Conservation (phyloP, 2,888 invertebrate genomes). For the Nezara viridula region DNA sequence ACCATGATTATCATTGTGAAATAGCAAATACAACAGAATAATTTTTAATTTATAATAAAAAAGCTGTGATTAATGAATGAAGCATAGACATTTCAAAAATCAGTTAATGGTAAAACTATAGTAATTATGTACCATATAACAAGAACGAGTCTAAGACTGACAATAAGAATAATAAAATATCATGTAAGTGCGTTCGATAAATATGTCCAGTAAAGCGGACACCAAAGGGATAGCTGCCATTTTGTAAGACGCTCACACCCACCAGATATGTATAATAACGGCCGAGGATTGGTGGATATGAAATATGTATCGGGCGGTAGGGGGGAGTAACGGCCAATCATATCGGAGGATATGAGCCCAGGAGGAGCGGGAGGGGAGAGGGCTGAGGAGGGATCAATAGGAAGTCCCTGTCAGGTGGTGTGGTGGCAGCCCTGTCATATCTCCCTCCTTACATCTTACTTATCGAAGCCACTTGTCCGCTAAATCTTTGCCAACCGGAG, state of each 20-base stretch:
- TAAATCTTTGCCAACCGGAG: not conserved
- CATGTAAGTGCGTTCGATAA: not conserved
- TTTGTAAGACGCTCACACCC: slow-evolving; percentile 15
- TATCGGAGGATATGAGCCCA: slow-evolving; percentile 56
- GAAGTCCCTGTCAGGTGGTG: slow-evolving; percentile 55
- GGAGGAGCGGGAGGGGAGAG: slow-evolving; percentile 37
- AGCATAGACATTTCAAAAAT: too few species aligned
- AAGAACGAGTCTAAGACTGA: not conserved
- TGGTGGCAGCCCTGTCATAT: slow-evolving; percentile 53
- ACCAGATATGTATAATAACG: slow-evolving; percentile 59
- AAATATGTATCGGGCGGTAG: slow-evolving; percentile 58
- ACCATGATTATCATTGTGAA: too few species aligned
- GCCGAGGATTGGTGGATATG: slow-evolving; percentile 54
- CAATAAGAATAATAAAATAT: not conserved
- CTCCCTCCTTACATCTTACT: slow-evolving; percentile 41
- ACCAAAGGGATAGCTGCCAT: slow-evolving; percentile 44
- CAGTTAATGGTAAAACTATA: not conserved
- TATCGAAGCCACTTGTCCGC: not conserved
- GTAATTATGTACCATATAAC: not conserved
- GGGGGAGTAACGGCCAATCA: slow-evolving; percentile 54
- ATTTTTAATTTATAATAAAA: too few species aligned
- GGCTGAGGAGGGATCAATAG: slow-evolving; percentile 56
- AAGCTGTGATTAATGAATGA: too few species aligned
- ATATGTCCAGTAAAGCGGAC: not conserved
- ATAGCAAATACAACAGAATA: too few species aligned